Evolutionary conservation across 2,797 vertebrate species (phyloP).

Genomic region (Microctenopoma lineatum): DNA sequence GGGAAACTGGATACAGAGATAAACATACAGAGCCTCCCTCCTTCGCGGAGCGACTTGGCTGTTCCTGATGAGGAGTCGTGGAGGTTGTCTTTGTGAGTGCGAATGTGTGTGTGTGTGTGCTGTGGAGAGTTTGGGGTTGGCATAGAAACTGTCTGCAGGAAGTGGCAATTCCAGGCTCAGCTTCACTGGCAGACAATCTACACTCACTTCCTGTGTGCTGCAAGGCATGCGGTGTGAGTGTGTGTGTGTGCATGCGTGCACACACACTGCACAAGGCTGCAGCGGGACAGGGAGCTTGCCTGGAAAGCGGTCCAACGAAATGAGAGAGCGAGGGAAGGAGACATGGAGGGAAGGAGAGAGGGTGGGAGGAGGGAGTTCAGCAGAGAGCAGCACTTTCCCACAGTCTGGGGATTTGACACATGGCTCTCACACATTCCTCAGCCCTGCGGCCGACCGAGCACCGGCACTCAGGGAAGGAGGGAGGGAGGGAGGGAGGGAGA

Average conservation of each 20-base stretch:
- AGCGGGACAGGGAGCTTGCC: conserved; percentile 88
- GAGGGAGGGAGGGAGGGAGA: conserved; percentile 76
- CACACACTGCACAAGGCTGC: conserved; percentile 65
- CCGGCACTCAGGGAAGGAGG: conserved; percentile 71
- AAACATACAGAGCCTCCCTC: conserved; percentile 64
- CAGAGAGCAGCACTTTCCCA: conserved; percentile 98
- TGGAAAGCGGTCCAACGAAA: conserved; percentile 84
- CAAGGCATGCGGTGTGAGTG: conserved; percentile 45
- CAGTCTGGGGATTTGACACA: conserved; percentile 98
- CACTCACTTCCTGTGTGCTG: conserved; percentile 86
- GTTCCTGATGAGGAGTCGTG: conserved; percentile 58
- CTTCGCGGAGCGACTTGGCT: conserved; percentile 53
- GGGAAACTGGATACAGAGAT: conserved; percentile 63
- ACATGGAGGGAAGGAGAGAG: conserved; percentile 46
- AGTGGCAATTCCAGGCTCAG: conserved; percentile 85
- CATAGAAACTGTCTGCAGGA: conserved; percentile 85
- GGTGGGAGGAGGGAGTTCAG: conserved; percentile 83
- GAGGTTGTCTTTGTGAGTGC: conserved; percentile 38
- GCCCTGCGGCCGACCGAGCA: conserved; percentile 87
- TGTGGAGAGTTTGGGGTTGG: conserved; percentile 72
- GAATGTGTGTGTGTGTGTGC: conserved; percentile 33
- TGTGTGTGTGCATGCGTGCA: neutral
- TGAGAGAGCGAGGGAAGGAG: conserved; percentile 74
- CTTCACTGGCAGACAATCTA: conserved; percentile 83
- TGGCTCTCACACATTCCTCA: conserved; percentile 97